These are phyloP conservation scores for Caradrina clavipalpis DNA, from an alignment of 2,888 invertebrate species.

Conservation along the genomic window DNA sequence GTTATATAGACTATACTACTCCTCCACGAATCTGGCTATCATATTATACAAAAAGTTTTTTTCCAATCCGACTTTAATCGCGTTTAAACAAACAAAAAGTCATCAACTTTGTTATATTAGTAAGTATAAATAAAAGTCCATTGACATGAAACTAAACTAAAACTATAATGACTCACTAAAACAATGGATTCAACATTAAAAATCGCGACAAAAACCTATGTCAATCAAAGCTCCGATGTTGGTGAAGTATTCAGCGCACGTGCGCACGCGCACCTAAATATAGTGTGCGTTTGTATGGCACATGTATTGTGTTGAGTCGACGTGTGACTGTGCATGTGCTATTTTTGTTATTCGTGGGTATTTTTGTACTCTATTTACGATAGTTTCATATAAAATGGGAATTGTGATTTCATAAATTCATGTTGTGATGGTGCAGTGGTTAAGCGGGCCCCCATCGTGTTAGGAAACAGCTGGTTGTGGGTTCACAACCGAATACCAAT, in stretches of 20 bases:
- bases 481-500: no score
- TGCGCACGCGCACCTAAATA: slow-evolving; percentile 61
- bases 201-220: slow-evolving; percentile 39
- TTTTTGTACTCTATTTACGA: slow-evolving; percentile 4
- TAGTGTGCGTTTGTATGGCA: slow-evolving; percentile 54
- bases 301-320: slow-evolving; percentile 56
- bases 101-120: no score
- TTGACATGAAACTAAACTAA: background rate
- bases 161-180: slow-evolving; percentile 21
- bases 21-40: no score
- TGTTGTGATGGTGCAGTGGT: no score
- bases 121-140: no score
- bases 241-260: slow-evolving; percentile 42
- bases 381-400: background rate
- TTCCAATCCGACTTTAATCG: no score
- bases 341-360: slow-evolving; percentile 33
- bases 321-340: slow-evolving; percentile 46
- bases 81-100: no score
- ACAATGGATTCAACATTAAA: slow-evolving; percentile 19
- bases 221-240: slow-evolving; percentile 33
- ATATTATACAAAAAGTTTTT: no score
- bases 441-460: no score
- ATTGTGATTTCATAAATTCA: no score
- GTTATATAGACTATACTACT: no score
- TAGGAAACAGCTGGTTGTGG: no score